phyloP scores from a whole-genome alignment of 1,140 invertebrate genomes.

The Danaus melanippus region DNA sequence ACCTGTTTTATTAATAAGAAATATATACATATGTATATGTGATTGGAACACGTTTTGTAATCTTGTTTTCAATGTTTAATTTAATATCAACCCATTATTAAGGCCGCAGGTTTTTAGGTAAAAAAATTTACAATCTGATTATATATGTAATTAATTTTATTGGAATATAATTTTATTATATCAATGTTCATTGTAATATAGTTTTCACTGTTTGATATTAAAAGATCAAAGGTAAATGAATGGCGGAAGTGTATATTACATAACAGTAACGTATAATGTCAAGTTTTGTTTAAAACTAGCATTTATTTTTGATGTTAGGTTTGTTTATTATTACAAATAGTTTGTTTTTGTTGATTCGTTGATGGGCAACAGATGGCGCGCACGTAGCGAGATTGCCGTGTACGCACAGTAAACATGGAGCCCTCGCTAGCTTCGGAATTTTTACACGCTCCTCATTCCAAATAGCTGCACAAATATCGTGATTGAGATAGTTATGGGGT shows the following conservation, averaged over 20 bases:
- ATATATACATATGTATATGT: too few relatives aligned
- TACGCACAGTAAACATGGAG: slow-evolving; percentile 50
- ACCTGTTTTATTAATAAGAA: too few relatives aligned
- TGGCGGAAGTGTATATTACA: slow-evolving; percentile 1
- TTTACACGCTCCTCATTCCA: slow-evolving; percentile 47
- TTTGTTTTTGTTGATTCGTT: slow-evolving; percentile 63
- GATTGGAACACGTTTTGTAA: too few relatives aligned
- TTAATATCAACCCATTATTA: too few relatives aligned
- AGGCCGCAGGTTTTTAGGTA: too few relatives aligned
- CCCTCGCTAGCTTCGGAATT: slow-evolving; percentile 51
- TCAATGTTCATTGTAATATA: too few relatives aligned
- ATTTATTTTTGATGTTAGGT: slow-evolving; percentile 51
- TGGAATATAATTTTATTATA: too few relatives aligned
- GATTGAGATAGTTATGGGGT: slow-evolving; percentile 43
- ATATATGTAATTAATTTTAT: too few relatives aligned
- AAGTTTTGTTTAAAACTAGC: slow-evolving; percentile 28
- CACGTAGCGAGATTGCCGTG: slow-evolving; percentile 39
- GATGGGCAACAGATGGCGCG: slow-evolving; percentile 64
- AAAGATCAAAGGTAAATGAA: not conserved
- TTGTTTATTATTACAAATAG: slow-evolving; percentile 62
- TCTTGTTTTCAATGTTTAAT: too few relatives aligned
- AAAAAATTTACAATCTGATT: too few relatives aligned
- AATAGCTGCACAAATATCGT: slow-evolving; percentile 45
- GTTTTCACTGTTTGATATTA: too few relatives aligned
- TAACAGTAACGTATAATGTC: slow-evolving; percentile 20